Base-by-base conservation (phyloP, 1,140 invertebrate species). In the Octopus sinensis region DNA sequence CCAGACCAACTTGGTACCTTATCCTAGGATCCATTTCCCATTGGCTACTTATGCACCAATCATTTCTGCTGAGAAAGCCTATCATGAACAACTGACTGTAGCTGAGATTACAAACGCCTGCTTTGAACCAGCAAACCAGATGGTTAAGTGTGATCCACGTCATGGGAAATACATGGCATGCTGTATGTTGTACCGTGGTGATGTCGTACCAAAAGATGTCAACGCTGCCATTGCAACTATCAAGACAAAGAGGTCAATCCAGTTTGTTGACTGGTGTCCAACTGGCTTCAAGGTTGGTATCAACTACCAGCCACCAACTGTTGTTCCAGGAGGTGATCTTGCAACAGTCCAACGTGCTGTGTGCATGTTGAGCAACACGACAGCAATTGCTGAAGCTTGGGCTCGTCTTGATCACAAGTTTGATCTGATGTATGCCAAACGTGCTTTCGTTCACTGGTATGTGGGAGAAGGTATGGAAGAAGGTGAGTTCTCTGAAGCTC, bases 211-310 rank as follows among this genome's bases (percentile, higher is more conserved):
- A 43, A 96, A 96, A 88, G 95, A 96, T 88, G 95, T 96, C 78
- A 96, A 96, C 88, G 94, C 95, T 13, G 95, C 95, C 52, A 96
- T 96, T 84, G 94, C 83, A n/a, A 93, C 93, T 54, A 95, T 96
- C 90, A 96, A 96, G 89, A 96, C 94, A 0, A 94, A 95, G 86
- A 91, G 83, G 79, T 94, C 94, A 84, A 95, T 96, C 86, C 94
- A 96, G 91, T 96, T 96, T 90, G 30, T 43, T 43, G 30, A 43
- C 30, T 43, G 30, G 30, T 43, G 30, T 43, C 30, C 30, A 43
- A 43, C 30, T 43, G 30, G 30, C 30, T 43, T 43, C 30, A 43
- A 43, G 30, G 30, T 43, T 43, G 30, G 30, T 43, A 43, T 43
- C 30, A 43, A 43, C 3, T 43, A 43, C 30, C 30, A 43, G 3